Evolutionary conservation across 2,888 invertebrate genomes (phyloP), one percentile per base, ranked within the genome.

Genomic region (Tetanocera ferruginea): DNA sequence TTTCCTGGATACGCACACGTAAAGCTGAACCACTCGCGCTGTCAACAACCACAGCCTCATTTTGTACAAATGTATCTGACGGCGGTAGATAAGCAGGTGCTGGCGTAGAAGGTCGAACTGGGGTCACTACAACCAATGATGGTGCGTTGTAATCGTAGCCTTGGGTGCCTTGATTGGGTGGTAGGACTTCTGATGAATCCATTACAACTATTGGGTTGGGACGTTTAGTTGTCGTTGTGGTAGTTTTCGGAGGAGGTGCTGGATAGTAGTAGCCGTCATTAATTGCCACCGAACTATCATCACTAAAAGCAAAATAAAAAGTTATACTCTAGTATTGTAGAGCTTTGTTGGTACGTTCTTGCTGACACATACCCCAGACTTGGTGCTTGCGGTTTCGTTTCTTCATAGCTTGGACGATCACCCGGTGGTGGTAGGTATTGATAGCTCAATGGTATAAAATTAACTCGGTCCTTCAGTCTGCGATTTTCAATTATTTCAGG

Each of bases 401-500:
- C 84, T 71, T 87, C 87, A 76, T 87, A 87, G 75, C 77, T 84
- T 0, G 87, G 85, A 0, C 85, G 83, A 14, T 86, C 85, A n/a
- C 85, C 87, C 0, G 79, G 14, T 4, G 87, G 85, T 2, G 88
- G 85, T 19, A 88, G 37, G 79, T 89, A 88, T 9, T 85, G 84
- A 19, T 86, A 84, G 3, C 81, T 83, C 0, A 89, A 70, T 0
- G 89, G 89, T 81, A 88, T 88, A 76, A 89, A 87, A 57, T 83
- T 84, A 17, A 80, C 83, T 51, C 83, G 84, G 8, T 81, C 81
- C 49, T 82, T 82, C 5, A 80, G 79, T 70, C 82, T 84, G 14
- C 88, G 88, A 82, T 89, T 89, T 64, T 88, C 86, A 9, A 89
- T 83, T 1, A 89, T 84, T 78, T 89, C 89, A 0, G 89, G 89